Conservation (phyloP, 2,113 vertebrate species). For the Heterocephalus glaber region DNA sequence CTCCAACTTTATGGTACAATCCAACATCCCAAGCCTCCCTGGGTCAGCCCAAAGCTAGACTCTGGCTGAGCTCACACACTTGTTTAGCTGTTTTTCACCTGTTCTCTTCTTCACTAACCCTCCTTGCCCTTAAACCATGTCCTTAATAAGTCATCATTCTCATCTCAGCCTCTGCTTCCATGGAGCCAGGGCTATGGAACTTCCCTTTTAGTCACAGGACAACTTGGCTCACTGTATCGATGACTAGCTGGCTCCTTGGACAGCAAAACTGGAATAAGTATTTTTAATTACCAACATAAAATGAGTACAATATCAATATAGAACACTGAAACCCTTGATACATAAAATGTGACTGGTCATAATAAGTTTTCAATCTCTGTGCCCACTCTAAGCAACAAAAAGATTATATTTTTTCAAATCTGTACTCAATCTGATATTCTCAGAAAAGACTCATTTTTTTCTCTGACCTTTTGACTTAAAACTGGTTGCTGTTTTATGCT, state of each 20-base stretch:
- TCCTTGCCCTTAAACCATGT: neutral
- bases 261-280: conserved; percentile 31
- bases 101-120: accelerated
- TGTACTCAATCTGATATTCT: neutral
- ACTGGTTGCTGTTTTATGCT: neutral
- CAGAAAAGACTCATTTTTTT: neutral
- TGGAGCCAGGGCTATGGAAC: neutral
- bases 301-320: neutral
- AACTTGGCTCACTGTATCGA: neutral
- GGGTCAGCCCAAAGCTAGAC: neutral
- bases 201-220: neutral
- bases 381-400: neutral
- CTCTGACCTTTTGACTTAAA: neutral
- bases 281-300: conserved; percentile 62
- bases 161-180: neutral
- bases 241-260: conserved; percentile 16
- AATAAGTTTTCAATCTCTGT: neutral
- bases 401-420: neutral
- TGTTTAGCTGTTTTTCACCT: neutral
- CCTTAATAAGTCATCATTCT: neutral
- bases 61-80: neutral
- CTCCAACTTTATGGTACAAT: neutral
- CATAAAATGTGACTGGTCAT: neutral
- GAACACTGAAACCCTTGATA: neutral
- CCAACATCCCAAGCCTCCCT: neutral